Conservation (phyloP, 1,140 invertebrate species). For the Nebria ingens region DNA sequence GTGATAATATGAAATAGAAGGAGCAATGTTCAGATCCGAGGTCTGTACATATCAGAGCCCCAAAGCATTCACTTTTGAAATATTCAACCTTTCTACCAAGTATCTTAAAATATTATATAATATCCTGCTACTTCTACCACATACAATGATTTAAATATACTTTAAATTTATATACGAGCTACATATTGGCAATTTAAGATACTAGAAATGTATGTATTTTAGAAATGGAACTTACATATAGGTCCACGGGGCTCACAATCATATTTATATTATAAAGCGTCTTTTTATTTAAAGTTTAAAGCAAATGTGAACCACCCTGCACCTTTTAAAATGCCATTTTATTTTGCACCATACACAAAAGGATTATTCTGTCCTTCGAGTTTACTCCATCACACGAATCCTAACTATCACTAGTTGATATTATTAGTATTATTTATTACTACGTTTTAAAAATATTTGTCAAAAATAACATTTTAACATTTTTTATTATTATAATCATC, state of each 20-base stretch:
- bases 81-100: background rate
- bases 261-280: conserved; percentile 28
- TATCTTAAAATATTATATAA: background rate
- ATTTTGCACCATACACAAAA: conserved; percentile 28
- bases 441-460: background rate
- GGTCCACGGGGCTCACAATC: conserved; percentile 22
- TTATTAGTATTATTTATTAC: background rate
- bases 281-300: conserved; percentile 25
- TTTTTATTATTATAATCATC: background rate
- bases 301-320: conserved; percentile 21
- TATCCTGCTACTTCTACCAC: background rate
- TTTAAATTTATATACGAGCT: background rate
- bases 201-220: conserved; percentile 6
- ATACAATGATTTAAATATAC: background rate
- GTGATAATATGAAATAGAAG: no score
- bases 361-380: background rate
- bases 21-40: no score
- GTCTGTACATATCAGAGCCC: background rate
- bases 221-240: conserved; percentile 13
- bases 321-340: conserved; percentile 22
- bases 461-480: background rate
- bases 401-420: background rate
- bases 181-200: conserved; percentile 6
- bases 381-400: background rate
- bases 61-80: background rate